Evolutionary conservation across 2,888 invertebrate species (phyloP).

Genomic region (Trissolcus brochymenae): DNA sequence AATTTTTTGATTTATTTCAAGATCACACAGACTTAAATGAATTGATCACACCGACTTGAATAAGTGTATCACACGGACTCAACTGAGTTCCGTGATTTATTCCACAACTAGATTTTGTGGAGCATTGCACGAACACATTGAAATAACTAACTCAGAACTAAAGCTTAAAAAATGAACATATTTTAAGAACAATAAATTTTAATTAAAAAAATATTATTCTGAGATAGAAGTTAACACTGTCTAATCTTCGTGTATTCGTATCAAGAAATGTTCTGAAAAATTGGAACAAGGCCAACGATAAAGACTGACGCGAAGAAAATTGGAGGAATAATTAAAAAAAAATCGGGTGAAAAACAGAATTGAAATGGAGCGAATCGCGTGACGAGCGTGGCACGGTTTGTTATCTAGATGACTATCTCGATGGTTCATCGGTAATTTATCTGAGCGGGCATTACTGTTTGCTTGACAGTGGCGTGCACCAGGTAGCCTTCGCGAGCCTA

Average conservation of each 20-base stretch:
- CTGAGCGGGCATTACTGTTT: constrained; percentile 76
- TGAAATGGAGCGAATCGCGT: constrained; percentile 63
- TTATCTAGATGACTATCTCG: constrained; percentile 74
- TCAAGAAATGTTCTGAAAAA: constrained; percentile 8
- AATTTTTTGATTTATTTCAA: too few relatives aligned
- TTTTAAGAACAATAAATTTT: too few relatives aligned
- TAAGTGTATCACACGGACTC: too few relatives aligned
- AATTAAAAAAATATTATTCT: not conserved
- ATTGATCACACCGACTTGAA: too few relatives aligned
- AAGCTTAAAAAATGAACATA: not conserved
- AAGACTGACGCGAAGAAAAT: constrained; percentile 31
- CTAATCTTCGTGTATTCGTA: not conserved
- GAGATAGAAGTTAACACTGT: not conserved
- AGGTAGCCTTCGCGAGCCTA: constrained; percentile 69
- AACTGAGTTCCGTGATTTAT: not conserved
- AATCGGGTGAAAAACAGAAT: constrained; percentile 37
- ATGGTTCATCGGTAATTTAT: constrained; percentile 76
- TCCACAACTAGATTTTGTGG: not conserved
- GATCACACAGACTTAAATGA: too few relatives aligned
- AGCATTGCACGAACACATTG: not conserved
- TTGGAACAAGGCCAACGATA: constrained; percentile 37
- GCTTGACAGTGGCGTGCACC: constrained; percentile 74
- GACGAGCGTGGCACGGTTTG: constrained; percentile 65
- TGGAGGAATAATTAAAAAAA: constrained; percentile 23
- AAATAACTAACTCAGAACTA: not conserved